Percentiles rank a stretch among this genome's conserved stretches.
These are phyloP conservation scores for Heliconius melpomene DNA, from an alignment of 1,140 invertebrate species.

Conservation along the genomic window DNA sequence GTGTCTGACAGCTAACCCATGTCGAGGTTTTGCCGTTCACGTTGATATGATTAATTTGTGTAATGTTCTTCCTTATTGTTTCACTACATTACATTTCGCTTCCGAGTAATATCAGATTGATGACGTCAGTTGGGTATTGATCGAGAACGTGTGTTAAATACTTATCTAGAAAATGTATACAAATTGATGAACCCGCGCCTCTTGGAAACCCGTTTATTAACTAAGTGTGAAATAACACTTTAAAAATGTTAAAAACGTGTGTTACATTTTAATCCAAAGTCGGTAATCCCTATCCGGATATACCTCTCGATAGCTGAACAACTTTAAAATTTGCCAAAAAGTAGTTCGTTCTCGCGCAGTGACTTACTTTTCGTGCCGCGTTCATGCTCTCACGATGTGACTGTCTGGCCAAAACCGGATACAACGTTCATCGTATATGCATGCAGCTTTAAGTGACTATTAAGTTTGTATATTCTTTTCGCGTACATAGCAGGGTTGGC, in stretches of 20 bases:
- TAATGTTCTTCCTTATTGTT: constrained; percentile 15
- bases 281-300: background rate
- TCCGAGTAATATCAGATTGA: background rate
- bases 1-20: constrained; percentile 29
- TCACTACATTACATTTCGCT: background rate
- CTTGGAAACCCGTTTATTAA: too few species aligned
- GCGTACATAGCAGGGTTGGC: too few species aligned
- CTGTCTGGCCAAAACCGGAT: constrained; percentile 10
- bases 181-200: too few species aligned
- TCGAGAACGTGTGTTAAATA: background rate
- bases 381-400: background rate
- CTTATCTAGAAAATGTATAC: too few species aligned
- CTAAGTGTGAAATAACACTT: too few species aligned
- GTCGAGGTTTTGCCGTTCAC: constrained; percentile 24
- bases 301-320: background rate
- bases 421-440: background rate
- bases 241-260: too few species aligned
- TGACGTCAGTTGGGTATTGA: background rate
- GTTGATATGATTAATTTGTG: background rate
- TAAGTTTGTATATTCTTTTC: background rate
- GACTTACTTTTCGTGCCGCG: background rate
- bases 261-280: too few species aligned
- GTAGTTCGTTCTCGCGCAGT: background rate
- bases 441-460: background rate
- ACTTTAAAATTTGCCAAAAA: background rate